Base-by-base conservation (phyloP, 2,113 vertebrate species). In the Psilopsiagon aymara region DNA sequence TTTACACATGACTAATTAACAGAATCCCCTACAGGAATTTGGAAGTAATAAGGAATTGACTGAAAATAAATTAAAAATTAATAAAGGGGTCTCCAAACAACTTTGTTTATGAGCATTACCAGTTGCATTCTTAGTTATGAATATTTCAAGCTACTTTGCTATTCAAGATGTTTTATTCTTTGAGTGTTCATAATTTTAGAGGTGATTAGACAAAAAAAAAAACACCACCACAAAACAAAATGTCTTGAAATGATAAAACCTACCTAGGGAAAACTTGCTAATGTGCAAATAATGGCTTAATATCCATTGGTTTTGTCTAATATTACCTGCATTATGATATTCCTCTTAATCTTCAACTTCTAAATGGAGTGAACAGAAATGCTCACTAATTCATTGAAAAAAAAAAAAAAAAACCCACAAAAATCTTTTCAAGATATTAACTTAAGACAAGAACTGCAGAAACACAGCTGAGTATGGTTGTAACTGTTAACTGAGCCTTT, bases 21-120 rank as follows among this genome's bases (percentile, higher is more conserved):
- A 98, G 96, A 98, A 97, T 97, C 97, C 97, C 98, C 97, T 98
- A 97, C 95, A 98, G 97, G 96, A 98, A 98, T 98, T 98, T 98
- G 97, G 93, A 98, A 98, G 95, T 97, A 98, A 98, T 98, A 98
- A 97, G 96, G 95, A 98, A 97, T 98, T 97, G 97, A 98, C 96
- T 97, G 97, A 97, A 98, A 98, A 98, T 98, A 98, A 98, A 98
- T 98, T 98, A 98, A 98, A 98, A 98, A 98, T 98, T 98, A 98
- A 98, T 98, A 98, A 98, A 98, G 95, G 96, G 97, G 96, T 98
- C 98, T 98, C 98, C 97, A 97, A 98, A 98, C 97, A 98, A 98
- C 97, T 98, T 98, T 98, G 98, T 98, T 98, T 98, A 98, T 98
- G 97, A 98, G 97, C 91, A 92, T 97, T 98, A 98, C 97, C 97